Percentiles rank a stretch among this genome's conserved stretches.
phyloP scores from a whole-genome alignment of 2,797 vertebrate species.

The Dallia pectoralis region DNA sequence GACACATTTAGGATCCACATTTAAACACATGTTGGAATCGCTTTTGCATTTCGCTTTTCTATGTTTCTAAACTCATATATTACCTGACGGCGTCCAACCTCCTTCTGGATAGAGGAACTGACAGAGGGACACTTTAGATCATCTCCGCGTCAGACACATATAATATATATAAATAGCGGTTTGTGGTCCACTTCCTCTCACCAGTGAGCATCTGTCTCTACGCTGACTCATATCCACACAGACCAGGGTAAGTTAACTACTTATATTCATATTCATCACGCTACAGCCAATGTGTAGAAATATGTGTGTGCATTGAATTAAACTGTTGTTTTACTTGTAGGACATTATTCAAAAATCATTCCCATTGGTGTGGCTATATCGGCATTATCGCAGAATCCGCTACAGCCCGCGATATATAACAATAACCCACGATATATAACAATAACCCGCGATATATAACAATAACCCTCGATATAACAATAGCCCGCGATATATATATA shows the following conservation, averaged over 20 bases:
- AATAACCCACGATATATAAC: conserved; percentile 12
- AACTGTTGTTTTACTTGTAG: conserved; percentile 16
- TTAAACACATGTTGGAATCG: not conserved
- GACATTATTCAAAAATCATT: not conserved
- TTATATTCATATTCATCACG: not conserved
- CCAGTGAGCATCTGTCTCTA: conserved; percentile 42
- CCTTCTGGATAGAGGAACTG: not conserved
- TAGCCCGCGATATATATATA: too few relatives aligned
- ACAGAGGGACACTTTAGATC: conserved; percentile 1
- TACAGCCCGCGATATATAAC: conserved; percentile 12
- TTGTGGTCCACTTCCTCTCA: conserved; percentile 29
- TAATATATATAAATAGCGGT: not conserved
- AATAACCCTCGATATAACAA: too few relatives aligned
- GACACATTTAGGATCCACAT: too few relatives aligned
- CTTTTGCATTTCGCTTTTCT: conserved; percentile 1
- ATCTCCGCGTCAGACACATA: not conserved
- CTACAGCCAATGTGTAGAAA: not conserved
- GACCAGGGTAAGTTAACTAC: conserved; percentile 57
- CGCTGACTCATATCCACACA: conserved; percentile 44
- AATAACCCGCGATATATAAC: too few relatives aligned
- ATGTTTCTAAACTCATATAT: conserved; percentile 1
- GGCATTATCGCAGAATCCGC: conserved; percentile 1
- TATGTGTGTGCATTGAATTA: not conserved
- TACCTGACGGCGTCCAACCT: not conserved
- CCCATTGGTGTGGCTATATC: conserved; percentile 16